Evolutionary conservation across 1,140 invertebrate genomes (phyloP), one percentile per base, ranked within the genome.

Genomic region (Ceratina japonica): DNA sequence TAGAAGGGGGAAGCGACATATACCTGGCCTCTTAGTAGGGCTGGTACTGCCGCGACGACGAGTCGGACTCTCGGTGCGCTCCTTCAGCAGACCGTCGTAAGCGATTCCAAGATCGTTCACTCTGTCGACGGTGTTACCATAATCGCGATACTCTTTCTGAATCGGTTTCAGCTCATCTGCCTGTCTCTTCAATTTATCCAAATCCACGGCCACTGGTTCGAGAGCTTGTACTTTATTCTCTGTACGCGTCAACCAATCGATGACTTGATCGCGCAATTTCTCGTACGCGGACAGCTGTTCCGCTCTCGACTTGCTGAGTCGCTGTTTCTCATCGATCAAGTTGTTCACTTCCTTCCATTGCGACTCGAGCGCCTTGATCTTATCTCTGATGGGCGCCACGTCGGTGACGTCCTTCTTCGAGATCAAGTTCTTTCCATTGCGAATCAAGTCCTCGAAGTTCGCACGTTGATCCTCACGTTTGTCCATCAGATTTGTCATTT

Each of bases 331-430:
- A 81, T 97, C 96, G 8, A 99, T 92, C 0, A 96, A 90, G 62
- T 94, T 94, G 78, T 95, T 95, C 66, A 98, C 93, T 87, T 98
- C 97, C 59, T 96, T 95, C 97, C 97, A 98, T 87, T 96, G 96
- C 59, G 95, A 95, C 91, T 98, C 97, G 62, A 99, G 92, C 4
- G 95, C 95, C 91, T 97, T 98, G 84, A 98, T 95, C 80, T 96
- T 95, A 88, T 98, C 97, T 63, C 97, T 95, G n/a, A 98, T 94
- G 3, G 94, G 94, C 24, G 95, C 95, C 0, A 96, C 96, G 86
- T 99, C 98, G 0, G 97, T 98, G 3, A 98, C 96, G 90, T 98
- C 97, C 75, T 97, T 97, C 92, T 98, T 97, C 8, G 95, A 93
- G n/a, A 98, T 94, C 15, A 99, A 93, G 76, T 95, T 95, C 89